A percentile compares a stretch with the other conserved stretches of the same genome.
Evolutionary conservation across 1,140 invertebrate species (phyloP).

Genomic region (Drosophila ficusphila): DNA sequence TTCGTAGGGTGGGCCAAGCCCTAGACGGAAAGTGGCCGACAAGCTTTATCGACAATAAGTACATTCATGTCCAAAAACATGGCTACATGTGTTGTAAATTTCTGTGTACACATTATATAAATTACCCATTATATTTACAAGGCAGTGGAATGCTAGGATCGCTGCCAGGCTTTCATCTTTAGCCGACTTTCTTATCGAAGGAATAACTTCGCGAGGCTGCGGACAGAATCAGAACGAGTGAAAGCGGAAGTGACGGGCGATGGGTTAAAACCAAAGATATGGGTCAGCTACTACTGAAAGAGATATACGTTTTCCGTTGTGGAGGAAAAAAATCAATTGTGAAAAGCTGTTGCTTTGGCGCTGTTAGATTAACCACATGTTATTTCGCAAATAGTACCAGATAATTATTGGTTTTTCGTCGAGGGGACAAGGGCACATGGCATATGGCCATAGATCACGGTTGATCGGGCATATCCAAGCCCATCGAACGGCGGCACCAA

Average conservation of each 20-base stretch:
- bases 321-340: no score
- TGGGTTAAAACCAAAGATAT: background rate
- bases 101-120: background rate
- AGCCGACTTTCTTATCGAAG: slow-evolving; percentile 21
- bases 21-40: slow-evolving; percentile 17
- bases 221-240: background rate
- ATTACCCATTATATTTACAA: slow-evolving; percentile 2
- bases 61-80: background rate
- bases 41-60: slow-evolving; percentile 7
- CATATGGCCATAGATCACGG: slow-evolving; percentile 43
- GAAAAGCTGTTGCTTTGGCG: no score
- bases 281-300: slow-evolving; percentile 16
- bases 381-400: background rate
- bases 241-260: background rate
- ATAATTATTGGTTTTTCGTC: slow-evolving; percentile 1
- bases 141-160: background rate
- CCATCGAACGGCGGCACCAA: slow-evolving; percentile 25
- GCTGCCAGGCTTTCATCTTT: slow-evolving; percentile 22
- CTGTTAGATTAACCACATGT: background rate
- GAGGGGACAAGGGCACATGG: slow-evolving; percentile 19
- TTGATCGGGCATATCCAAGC: slow-evolving; percentile 30
- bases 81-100: slow-evolving; percentile 2
- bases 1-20: background rate
- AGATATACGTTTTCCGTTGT: no score
- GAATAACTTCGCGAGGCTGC: background rate